These are phyloP conservation scores for Hemithea aestivaria DNA, from an alignment of 2,888 invertebrate species.

Conservation along the genomic window DNA sequence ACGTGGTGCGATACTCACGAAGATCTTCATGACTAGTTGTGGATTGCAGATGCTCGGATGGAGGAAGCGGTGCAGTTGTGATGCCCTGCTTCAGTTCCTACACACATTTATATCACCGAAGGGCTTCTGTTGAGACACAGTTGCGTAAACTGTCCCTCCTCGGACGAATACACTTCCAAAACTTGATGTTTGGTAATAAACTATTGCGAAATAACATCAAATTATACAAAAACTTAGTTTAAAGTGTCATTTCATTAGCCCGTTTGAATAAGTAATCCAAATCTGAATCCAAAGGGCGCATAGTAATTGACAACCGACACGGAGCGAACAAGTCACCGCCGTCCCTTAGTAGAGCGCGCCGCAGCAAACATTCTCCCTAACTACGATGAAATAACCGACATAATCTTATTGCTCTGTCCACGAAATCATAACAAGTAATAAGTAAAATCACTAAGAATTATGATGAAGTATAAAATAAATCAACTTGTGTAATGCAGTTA, in stretches of 20 bases:
- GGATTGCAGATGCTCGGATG: constrained; percentile 17
- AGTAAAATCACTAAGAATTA: too few relatives aligned
- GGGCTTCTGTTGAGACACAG: constrained; percentile 27
- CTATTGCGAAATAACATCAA: constrained; percentile 20
- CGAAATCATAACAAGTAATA: too few relatives aligned
- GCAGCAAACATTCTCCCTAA: too few relatives aligned
- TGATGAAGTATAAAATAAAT: too few relatives aligned
- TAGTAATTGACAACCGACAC: too few relatives aligned
- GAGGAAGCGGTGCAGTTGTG: constrained; percentile 25
- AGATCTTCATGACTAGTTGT: constrained; percentile 43
- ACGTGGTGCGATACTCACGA: constrained; percentile 42
- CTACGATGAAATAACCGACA: too few relatives aligned
- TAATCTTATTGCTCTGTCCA: too few relatives aligned
- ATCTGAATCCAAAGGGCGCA: neutral
- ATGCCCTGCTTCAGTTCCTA: constrained; percentile 21
- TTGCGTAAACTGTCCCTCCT: constrained; percentile 36
- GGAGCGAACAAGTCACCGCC: too few relatives aligned
- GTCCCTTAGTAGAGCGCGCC: too few relatives aligned
- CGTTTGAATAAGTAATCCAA: neutral
- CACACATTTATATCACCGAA: constrained; percentile 40
- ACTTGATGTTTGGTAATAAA: constrained; percentile 22
- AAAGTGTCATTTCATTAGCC: constrained; percentile 10
- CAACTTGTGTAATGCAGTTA: too few relatives aligned
- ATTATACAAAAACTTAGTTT: constrained; percentile 20
- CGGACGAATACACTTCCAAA: constrained; percentile 17